These are phyloP conservation scores for Oncorhynchus keta DNA, from an alignment of 2,113 vertebrate species.

Conservation along the genomic window DNA sequence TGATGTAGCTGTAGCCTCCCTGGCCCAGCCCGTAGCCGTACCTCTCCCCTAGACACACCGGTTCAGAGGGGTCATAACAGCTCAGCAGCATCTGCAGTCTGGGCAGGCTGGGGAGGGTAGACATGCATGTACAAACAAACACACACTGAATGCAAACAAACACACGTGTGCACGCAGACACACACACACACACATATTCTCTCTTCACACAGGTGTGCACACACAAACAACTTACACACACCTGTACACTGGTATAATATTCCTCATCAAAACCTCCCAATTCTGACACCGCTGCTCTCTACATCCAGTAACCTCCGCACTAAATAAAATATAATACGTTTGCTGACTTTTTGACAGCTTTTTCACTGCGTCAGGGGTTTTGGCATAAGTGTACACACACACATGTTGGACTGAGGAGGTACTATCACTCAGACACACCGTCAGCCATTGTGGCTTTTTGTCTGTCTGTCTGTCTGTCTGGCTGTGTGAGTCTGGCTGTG, in stretches of 20 bases:
- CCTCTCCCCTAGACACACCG: conserved; percentile 90
- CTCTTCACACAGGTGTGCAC: too few relatives aligned
- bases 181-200: too few relatives aligned
- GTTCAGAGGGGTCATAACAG: conserved; percentile 84
- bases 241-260: too few relatives aligned
- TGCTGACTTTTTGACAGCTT: background rate
- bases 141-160: background rate
- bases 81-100: conserved; percentile 87
- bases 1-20: conserved; percentile 96
- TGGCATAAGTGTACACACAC: too few relatives aligned
- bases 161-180: background rate
- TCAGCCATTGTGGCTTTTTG: too few relatives aligned
- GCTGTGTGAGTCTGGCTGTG: too few relatives aligned
- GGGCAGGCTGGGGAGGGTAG: conserved; percentile 74
- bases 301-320: conserved; percentile 2
- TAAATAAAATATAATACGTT: too few relatives aligned
- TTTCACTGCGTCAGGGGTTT: too few relatives aligned
- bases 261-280: background rate
- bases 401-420: too few relatives aligned
- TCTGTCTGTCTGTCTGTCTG: too few relatives aligned
- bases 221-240: background rate
- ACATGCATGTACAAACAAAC: conserved; percentile 21
- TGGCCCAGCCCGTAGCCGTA: conserved; percentile 92
- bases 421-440: too few relatives aligned
- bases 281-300: conserved; percentile 29